These are phyloP conservation scores for Paracentrotus lividus DNA, from an alignment of 53 echinoderm and acorn worm genomes.

Conservation along the genomic window DNA sequence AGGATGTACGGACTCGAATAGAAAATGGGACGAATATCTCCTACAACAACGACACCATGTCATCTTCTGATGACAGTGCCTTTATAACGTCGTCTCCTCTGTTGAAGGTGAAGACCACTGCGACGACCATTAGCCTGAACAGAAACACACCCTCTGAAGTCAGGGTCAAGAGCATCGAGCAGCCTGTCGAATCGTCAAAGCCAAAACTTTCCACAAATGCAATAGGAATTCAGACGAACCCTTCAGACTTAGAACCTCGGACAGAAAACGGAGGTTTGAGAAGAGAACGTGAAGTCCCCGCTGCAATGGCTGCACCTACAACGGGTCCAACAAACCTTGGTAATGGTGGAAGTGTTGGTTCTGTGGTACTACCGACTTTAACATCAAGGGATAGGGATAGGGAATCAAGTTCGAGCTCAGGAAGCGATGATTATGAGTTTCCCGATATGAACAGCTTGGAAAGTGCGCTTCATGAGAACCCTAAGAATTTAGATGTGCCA, in stretches of 20 bases:
- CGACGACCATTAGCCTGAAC: neutral
- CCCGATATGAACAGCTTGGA: conserved; percentile 87
- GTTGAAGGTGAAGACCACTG: conserved; percentile 43
- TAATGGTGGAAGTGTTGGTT: neutral
- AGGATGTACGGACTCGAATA: conserved; percentile 54
- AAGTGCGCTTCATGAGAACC: conserved; percentile 83
- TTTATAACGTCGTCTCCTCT: conserved; percentile 1
- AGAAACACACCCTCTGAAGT: conserved; percentile 7
- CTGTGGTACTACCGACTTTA: neutral
- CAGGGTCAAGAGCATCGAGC: neutral
- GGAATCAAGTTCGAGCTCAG: conserved; percentile 17
- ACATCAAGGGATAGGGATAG: conserved; percentile 28
- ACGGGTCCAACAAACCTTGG: conserved; percentile 1
- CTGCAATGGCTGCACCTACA: neutral
- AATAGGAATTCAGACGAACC: conserved; percentile 67
- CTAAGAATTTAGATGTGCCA: conserved; percentile 88
- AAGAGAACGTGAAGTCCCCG: neutral
- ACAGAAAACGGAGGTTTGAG: conserved; percentile 58
- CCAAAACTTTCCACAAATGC: conserved; percentile 58
- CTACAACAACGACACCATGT: conserved; percentile 55
- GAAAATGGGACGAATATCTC: conserved; percentile 50
- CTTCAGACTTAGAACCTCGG: conserved; percentile 63
- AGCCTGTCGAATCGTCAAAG: conserved; percentile 3
- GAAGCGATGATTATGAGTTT: conserved; percentile 78
- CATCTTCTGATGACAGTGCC: conserved; percentile 61